phyloP scores from a whole-genome alignment of 2,888 invertebrate species.

The Chromoteleia sp. region DNA sequence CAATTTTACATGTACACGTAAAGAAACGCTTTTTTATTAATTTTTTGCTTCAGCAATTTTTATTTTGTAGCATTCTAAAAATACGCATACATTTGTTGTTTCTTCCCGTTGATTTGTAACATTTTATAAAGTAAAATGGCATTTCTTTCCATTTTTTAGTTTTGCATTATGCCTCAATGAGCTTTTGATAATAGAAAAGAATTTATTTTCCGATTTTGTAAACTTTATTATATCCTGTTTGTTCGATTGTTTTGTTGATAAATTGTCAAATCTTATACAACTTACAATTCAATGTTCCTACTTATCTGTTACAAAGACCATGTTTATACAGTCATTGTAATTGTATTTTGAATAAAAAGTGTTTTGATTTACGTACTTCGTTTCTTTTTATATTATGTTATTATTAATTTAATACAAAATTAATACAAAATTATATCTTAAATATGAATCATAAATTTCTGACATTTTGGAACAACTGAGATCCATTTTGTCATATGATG shows the following conservation, averaged over 20 bases:
- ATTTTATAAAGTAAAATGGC: constrained; percentile 8
- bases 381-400: background rate
- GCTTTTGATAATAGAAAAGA: constrained; percentile 29
- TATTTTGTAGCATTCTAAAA: constrained; percentile 8
- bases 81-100: constrained; percentile 14
- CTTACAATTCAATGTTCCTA: constrained; percentile 57
- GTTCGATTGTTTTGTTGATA: constrained; percentile 15
- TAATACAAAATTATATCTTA: too few relatives aligned
- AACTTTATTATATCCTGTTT: constrained; percentile 18
- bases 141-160: constrained; percentile 21
- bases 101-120: background rate
- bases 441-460: too few relatives aligned
- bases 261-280: constrained; percentile 42
- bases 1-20: background rate
- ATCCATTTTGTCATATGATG: too few relatives aligned
- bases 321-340: constrained; percentile 52
- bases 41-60: constrained; percentile 9
- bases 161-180: constrained; percentile 15
- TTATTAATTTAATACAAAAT: too few relatives aligned
- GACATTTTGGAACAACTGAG: too few relatives aligned
- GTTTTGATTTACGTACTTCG: constrained; percentile 36
- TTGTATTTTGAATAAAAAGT: constrained; percentile 52
- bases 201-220: constrained; percentile 25
- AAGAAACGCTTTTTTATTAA: constrained; percentile 31
- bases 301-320: constrained; percentile 38